phyloP scores from a whole-genome alignment of 2,888 invertebrate genomes.

The Aspidapion aeneum region DNA sequence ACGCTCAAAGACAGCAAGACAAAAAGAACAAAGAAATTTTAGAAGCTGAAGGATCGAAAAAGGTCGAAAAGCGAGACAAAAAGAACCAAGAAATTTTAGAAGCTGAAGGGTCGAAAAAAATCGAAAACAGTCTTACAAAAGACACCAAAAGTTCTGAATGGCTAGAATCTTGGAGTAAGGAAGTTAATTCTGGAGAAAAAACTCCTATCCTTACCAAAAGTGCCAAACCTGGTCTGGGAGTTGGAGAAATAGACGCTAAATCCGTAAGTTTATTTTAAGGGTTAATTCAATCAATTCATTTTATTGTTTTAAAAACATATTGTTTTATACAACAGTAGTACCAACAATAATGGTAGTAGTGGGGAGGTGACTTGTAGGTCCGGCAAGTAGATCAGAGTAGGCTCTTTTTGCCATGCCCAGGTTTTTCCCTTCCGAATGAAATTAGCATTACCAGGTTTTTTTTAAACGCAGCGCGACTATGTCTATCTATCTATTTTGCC shows the following conservation, averaged over 20 bases:
- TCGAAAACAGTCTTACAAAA: conserved; percentile 23
- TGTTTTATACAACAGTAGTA: no score
- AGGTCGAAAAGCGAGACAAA: conserved; percentile 28
- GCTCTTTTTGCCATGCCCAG: no score
- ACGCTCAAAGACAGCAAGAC: conserved; percentile 49
- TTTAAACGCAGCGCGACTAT: no score
- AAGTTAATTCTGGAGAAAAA: conserved; percentile 41
- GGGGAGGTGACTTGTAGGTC: no score
- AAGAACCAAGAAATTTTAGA: conserved; percentile 23
- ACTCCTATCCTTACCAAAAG: conserved; percentile 12
- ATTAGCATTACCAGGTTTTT: no score
- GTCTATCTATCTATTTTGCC: no score
- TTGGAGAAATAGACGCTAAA: conserved; percentile 48
- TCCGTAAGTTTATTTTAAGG: conserved; percentile 38
- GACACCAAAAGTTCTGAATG: conserved; percentile 52
- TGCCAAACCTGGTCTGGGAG: conserved; percentile 38
- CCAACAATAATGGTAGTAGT: no score
- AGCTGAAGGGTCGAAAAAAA: conserved; percentile 27
- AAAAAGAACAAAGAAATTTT: conserved; percentile 33
- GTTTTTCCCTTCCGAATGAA: no score
- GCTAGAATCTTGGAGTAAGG: conserved; percentile 60
- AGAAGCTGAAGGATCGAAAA: conserved; percentile 19
- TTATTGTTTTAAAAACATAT: no score
- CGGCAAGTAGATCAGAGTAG: no score
- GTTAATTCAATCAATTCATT: no score